phyloP scores from a whole-genome alignment of 2,113 vertebrate genomes.

The Cephalopterus ornatus region DNA sequence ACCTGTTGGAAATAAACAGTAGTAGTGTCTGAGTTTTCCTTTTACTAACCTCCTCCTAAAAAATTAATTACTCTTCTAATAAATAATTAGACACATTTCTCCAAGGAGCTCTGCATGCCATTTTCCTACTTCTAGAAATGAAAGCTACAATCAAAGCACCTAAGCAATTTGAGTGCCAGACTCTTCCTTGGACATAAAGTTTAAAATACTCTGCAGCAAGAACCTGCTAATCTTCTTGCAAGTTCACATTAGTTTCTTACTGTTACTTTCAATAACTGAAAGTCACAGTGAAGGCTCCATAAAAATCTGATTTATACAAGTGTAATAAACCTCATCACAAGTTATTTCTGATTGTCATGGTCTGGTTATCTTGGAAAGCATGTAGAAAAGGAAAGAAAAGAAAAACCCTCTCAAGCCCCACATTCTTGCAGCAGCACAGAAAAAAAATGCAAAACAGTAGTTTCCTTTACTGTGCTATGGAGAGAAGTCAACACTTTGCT shows the following conservation, averaged over 20 bases:
- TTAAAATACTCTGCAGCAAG: neutral
- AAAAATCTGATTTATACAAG: constrained; percentile 50
- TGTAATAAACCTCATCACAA: constrained; percentile 4
- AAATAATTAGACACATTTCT: neutral
- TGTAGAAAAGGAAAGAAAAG: neutral
- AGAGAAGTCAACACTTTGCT: neutral
- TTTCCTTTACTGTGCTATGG: neutral
- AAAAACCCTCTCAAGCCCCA: neutral
- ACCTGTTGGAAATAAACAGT: neutral
- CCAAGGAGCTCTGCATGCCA: neutral
- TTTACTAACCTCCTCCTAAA: neutral
- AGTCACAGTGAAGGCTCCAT: neutral
- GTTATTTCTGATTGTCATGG: neutral
- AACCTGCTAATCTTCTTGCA: neutral
- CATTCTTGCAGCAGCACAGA: neutral
- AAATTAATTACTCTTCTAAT: neutral
- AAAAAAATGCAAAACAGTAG: neutral
- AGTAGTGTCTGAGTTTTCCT: neutral
- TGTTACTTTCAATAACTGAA: constrained; percentile 26
- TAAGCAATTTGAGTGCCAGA: neutral
- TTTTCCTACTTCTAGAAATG: neutral
- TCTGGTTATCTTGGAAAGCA: neutral
- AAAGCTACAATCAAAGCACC: neutral
- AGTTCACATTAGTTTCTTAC: constrained; percentile 28
- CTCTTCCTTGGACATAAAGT: neutral